Base-by-base conservation (phyloP, 2,113 vertebrate genomes). In the Sylvia atricapilla region DNA sequence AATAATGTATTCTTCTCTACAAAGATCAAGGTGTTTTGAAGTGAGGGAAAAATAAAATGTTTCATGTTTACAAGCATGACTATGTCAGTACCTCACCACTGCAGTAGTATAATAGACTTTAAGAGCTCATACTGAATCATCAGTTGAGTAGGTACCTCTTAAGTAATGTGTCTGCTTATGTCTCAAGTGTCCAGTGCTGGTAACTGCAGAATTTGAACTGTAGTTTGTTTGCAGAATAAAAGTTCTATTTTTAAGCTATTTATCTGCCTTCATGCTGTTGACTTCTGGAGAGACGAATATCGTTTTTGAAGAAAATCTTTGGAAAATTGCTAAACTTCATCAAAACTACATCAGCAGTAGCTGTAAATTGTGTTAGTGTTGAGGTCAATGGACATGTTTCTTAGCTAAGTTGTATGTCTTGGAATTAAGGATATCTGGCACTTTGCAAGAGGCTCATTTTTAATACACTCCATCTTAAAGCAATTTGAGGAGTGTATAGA, bases 61-160 rank as follows among this genome's bases (percentile, higher is more conserved):
- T 44, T 79, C 37, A 8, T 10, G 11, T 47, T 79, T 88, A 17
- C 89, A 91, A 96, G 87, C 15, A 10, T 94, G 72, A 89, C 91
- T 25, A 24, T 87, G 56, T 16, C 73, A 20, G 73, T 74, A 20
- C 70, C 46, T 89, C 28, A 35, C 23, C 33, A 30, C 28, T 89
- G 30, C 69, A 67, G 19, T 78, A 16, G 52, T 56, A 58, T 86
- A 37, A 44, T 31, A 44, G n/a, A 77, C 55, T 80, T 86, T 31
- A 84, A 66, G 25, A 84, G 37, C 47, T 88, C n/a, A 23, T 69
- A 70, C 43, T 70, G 73, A 58, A 91, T 84, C 63, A 68, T 68
- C 17, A 62, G 41, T 50, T 76, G 70, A 88, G 46, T 53, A 46
- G 78, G 44, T 52, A 37, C 15, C 31, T 89, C 21, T 78, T 72